Conservation (phyloP, 2,113 vertebrate genomes). For the Pituophis catenifer region DNA sequence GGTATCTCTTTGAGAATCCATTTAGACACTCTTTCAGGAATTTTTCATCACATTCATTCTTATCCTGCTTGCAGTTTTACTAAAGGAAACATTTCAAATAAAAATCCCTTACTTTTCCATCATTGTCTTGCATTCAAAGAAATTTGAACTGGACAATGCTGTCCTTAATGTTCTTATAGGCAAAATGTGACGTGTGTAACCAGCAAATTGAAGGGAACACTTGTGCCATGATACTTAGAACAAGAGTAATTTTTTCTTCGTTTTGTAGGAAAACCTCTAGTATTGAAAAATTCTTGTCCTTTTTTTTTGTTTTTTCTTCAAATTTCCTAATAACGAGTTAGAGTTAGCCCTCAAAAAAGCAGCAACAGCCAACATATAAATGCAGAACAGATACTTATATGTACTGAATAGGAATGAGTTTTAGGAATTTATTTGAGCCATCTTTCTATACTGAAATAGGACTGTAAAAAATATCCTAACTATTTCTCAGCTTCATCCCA, state of each 20-base stretch:
- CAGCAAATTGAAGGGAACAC: background rate
- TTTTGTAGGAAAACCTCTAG: background rate
- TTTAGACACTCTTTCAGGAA: background rate
- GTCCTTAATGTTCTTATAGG: background rate
- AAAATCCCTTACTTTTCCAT: background rate
- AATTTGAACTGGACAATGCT: background rate
- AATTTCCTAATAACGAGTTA: background rate
- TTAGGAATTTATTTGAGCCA: background rate
- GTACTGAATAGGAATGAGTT: background rate
- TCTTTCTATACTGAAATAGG: background rate
- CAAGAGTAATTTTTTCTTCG: background rate
- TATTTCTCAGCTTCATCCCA: background rate
- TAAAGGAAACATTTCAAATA: background rate
- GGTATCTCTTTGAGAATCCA: background rate
- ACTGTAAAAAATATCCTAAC: background rate
- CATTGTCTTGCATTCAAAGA: background rate
- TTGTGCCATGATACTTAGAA: background rate
- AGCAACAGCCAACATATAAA: background rate
- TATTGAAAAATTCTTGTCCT: background rate
- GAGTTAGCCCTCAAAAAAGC: background rate
- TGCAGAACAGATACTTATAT: background rate
- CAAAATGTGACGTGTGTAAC: background rate
- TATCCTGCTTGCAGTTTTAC: background rate
- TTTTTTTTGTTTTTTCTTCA: background rate
- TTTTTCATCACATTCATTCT: background rate